Conservation (phyloP, 2,888 invertebrate genomes). For the Lasioglossum figueresi region DNA sequence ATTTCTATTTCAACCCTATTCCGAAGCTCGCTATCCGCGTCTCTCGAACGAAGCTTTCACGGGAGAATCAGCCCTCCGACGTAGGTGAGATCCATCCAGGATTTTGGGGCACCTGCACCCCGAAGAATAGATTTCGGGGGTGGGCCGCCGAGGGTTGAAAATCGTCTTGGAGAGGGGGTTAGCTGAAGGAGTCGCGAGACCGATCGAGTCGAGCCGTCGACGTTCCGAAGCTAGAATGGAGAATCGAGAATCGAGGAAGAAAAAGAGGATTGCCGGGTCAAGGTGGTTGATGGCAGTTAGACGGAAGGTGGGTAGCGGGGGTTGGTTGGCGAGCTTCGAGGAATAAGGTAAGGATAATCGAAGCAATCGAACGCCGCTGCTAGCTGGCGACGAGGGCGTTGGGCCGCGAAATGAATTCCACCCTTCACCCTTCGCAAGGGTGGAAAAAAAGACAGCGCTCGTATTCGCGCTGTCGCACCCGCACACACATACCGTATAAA, state of each 20-base stretch:
- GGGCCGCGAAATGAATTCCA: slow-evolving; percentile 83
- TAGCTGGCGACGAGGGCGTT: slow-evolving; percentile 80
- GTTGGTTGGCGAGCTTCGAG: slow-evolving; percentile 59
- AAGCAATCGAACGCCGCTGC: slow-evolving; percentile 80
- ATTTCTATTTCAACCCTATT: slow-evolving; percentile 44
- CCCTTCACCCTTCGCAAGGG: slow-evolving; percentile 63
- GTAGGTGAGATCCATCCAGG: slow-evolving; percentile 40
- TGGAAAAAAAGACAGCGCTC: slow-evolving; percentile 49
- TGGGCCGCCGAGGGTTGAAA: background rate
- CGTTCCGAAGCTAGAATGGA: slow-evolving; percentile 60
- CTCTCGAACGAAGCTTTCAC: background rate
- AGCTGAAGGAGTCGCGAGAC: slow-evolving; percentile 42
- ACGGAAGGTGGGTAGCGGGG: slow-evolving; percentile 8
- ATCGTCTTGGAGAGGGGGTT: background rate
- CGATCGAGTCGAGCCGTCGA: slow-evolving; percentile 56
- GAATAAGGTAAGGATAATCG: slow-evolving; percentile 81
- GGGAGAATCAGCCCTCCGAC: slow-evolving; percentile 25
- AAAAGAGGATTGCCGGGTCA: slow-evolving; percentile 48
- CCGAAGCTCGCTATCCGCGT: background rate
- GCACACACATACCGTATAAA: slow-evolving; percentile 49
- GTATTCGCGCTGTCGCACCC: slow-evolving; percentile 10
- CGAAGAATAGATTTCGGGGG: slow-evolving; percentile 42
- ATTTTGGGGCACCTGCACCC: slow-evolving; percentile 48
- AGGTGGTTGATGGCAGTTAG: slow-evolving; percentile 54
- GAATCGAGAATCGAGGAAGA: slow-evolving; percentile 60